These are phyloP conservation scores for Callochromis pleurospilus DNA, from an alignment of 2,113 vertebrate species.

Conservation along the genomic window DNA sequence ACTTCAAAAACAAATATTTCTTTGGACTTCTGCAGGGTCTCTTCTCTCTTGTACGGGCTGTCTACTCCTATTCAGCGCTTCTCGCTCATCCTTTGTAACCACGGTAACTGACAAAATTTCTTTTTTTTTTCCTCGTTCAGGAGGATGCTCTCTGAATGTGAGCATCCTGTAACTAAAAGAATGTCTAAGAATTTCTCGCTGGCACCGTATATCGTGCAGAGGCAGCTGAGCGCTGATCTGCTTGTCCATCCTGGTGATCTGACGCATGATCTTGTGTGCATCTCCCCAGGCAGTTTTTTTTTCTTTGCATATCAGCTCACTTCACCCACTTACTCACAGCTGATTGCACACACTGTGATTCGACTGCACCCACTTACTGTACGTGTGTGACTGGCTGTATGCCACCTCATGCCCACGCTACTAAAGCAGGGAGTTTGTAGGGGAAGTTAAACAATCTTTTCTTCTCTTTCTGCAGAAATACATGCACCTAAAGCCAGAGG, in stretches of 20 bases:
- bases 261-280: conserved; percentile 22
- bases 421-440: conserved; percentile 5
- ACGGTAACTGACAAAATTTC: conserved; percentile 29
- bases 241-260: conserved; percentile 14
- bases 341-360: conserved; percentile 19
- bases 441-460: conserved; percentile 24
- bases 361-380: conserved; percentile 30
- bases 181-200: not conserved
- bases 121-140: not conserved
- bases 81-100: conserved; percentile 40
- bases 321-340: conserved; percentile 47
- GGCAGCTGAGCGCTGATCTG: not conserved
- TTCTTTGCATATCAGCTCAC: conserved; percentile 10
- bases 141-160: not conserved
- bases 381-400: conserved; percentile 18
- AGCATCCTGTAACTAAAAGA: not conserved
- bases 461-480: conserved; percentile 42
- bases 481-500: not conserved
- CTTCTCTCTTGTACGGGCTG: not conserved
- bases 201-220: not conserved
- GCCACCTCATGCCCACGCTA: conserved; percentile 27
- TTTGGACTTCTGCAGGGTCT: not conserved
- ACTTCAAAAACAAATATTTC: not conserved
- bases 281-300: not conserved
- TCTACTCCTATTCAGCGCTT: not conserved